phyloP scores from a whole-genome alignment of 2,113 vertebrate genomes.

The Aramus guarauna region DNA sequence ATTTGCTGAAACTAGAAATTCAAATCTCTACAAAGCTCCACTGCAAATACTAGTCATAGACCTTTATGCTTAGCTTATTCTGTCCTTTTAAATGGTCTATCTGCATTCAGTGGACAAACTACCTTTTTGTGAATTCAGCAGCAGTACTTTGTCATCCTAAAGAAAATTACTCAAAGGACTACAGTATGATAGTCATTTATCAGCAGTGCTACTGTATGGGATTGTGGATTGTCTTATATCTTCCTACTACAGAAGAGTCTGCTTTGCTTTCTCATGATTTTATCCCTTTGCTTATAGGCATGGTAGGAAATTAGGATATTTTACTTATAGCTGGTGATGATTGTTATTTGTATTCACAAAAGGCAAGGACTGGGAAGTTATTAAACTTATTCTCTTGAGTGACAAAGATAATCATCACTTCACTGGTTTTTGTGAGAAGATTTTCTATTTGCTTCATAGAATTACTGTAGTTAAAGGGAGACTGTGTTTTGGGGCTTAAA shows the following conservation, averaged over 20 bases:
- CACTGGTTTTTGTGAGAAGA: conserved; percentile 10
- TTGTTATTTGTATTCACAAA: conserved; percentile 50
- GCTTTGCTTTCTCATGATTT: conserved; percentile 39
- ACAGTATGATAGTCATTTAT: conserved; percentile 6
- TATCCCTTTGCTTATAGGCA: conserved; percentile 26
- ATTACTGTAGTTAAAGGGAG: conserved; percentile 1
- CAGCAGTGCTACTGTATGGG: background rate
- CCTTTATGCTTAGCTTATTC: background rate
- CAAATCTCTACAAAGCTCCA: conserved; percentile 5
- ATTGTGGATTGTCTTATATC: conserved; percentile 8
- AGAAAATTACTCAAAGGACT: conserved; percentile 38
- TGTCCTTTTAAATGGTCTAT: background rate
- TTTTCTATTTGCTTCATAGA: conserved; percentile 33
- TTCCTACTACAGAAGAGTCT: conserved; percentile 24
- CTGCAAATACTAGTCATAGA: background rate
- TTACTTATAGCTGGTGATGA: conserved; percentile 5
- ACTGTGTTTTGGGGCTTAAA: conserved; percentile 27
- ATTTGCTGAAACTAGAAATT: conserved; percentile 30
- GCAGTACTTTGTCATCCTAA: conserved; percentile 1
- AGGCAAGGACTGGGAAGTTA: background rate
- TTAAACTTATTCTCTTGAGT: conserved; percentile 52
- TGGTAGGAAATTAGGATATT: conserved; percentile 41
- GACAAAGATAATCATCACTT: conserved; percentile 46
- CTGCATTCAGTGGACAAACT: background rate
- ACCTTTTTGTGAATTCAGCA: conserved; percentile 33